phyloP scores from a whole-genome alignment of 2,888 invertebrate genomes.

The Cyaniris semiargus region DNA sequence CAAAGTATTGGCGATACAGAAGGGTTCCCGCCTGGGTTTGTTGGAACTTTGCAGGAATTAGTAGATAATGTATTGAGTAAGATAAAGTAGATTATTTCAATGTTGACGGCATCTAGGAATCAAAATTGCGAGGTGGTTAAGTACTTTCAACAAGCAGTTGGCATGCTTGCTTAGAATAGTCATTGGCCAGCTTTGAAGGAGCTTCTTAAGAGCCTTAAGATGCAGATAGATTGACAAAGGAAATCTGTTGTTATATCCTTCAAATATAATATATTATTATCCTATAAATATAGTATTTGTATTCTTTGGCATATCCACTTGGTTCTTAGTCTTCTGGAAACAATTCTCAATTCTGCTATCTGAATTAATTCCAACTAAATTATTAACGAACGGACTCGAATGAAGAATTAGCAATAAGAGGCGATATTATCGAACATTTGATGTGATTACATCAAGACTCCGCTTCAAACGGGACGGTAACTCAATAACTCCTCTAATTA shows the following conservation, averaged over 20 bases:
- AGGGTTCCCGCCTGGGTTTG: not conserved
- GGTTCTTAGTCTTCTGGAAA: not conserved
- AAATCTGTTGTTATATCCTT: no score
- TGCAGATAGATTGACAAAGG: no score
- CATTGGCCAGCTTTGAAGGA: no score
- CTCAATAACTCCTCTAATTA: constrained; percentile 48
- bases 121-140: no score
- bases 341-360: not conserved
- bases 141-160: no score
- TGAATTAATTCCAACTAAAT: not conserved
- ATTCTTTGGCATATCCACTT: not conserved
- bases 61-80: not conserved
- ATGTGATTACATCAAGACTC: constrained; percentile 30
- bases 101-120: not conserved
- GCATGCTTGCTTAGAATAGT: no score
- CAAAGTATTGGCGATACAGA: not conserved
- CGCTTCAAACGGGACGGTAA: constrained; percentile 41
- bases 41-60: not conserved
- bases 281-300: no score
- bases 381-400: not conserved
- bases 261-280: no score
- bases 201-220: no score
- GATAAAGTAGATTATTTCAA: not conserved
- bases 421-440: constrained; percentile 1
- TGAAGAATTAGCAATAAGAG: constrained; percentile 4